Evolutionary conservation across 2,888 invertebrate genomes (phyloP), one percentile per base, ranked within the genome.

Genomic region (Syritta pipiens): DNA sequence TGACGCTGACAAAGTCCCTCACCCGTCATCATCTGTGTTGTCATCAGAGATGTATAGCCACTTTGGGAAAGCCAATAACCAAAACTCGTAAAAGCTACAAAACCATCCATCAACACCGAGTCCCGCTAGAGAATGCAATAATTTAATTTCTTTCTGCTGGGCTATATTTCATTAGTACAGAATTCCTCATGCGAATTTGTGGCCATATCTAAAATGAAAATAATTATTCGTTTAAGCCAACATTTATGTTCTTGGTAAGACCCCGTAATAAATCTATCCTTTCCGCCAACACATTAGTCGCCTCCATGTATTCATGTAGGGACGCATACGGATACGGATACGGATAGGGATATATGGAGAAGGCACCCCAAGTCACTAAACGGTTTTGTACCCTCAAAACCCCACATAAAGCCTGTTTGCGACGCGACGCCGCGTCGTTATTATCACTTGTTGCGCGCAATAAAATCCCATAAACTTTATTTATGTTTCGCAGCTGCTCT

Each of bases 401-500:
- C 17, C 37, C 37, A 37, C 32, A 32, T 17, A 17, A n/a, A n/a
- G n/a, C n/a, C n/a, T 10, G 3, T 19, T 10, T 4, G 30, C 7
- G 4, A 35, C 24, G 51, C 22, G 30, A 35, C 53, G 28, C 59
- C 37, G n/a, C 17, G 30, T 48, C 60, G 49, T 72, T 72, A 77
- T 65, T 59, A 48, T 55, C 77, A 77, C 72, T 72, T 72, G 71
- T 59, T 71, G 77, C 44, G 40, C 35, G 48, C 40, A 65, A 72
- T 48, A 77, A 72, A 67, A 53, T 28, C 65, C 60, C 59, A 77
- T 77, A 77, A 77, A 72, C n/a, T 48, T 72, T 60, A 67, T 77
- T 72, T 72, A 77, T 77, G 72, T 55, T n/a, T 42, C 44, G 51
- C 77, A 72, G 60, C 30, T 75, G 59, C 30, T 59, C 24, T 46